phyloP scores from a whole-genome alignment of 2,888 invertebrate species.

The Epiblema foenella region DNA sequence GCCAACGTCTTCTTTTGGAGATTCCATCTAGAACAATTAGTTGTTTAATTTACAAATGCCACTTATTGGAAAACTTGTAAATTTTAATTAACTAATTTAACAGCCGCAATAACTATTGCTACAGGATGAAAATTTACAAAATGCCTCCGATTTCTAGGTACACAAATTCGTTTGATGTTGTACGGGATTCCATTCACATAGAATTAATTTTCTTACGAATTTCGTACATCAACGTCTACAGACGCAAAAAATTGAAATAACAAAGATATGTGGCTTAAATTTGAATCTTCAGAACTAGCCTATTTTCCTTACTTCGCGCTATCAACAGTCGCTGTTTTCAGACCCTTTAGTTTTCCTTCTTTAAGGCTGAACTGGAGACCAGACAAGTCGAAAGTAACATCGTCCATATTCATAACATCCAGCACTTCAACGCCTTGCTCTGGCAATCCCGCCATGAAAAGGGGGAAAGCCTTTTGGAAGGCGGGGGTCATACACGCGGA shows the following conservation, averaged over 20 bases:
- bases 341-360: slow-evolving; percentile 57
- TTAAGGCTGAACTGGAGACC: slow-evolving; percentile 59
- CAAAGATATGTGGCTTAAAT: background rate
- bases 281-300: background rate
- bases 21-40: slow-evolving; percentile 56
- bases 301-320: slow-evolving; percentile 57
- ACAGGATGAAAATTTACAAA: no score
- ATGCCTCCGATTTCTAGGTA: no score
- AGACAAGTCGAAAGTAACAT: slow-evolving; percentile 58
- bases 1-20: slow-evolving; percentile 55
- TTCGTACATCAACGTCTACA: background rate
- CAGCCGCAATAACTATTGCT: no score
- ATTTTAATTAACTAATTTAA: no score
- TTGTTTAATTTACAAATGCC: background rate
- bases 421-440: slow-evolving; percentile 56
- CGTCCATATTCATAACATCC: slow-evolving; percentile 59
- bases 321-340: slow-evolving; percentile 54
- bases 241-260: background rate
- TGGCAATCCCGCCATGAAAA: slow-evolving; percentile 57
- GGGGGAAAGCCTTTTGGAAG: slow-evolving; percentile 56
- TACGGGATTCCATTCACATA: background rate
- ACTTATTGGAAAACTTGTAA: background rate
- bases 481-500: slow-evolving; percentile 55
- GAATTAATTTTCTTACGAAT: background rate
- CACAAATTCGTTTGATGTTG: background rate